Evolutionary conservation across 2,888 invertebrate species (phyloP), one percentile per base, ranked within the genome.

Genomic region (Agrilus cyanescens): DNA sequence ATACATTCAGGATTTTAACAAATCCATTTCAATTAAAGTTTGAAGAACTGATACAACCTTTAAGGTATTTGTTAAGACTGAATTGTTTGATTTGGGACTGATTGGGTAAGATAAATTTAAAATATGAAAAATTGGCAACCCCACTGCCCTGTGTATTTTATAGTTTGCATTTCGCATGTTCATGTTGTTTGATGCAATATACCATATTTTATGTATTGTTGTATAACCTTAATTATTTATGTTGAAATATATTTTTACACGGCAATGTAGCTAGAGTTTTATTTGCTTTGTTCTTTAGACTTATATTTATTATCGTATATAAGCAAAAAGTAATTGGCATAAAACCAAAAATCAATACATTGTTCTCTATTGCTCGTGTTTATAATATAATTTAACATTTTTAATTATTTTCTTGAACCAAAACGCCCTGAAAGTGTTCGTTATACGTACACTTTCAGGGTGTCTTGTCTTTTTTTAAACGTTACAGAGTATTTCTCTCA

Each of bases 161-260:
- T 56, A 56, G 53, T 62, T 61, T 66, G 66, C 65, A 66, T 63
- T 61, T 57, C 56, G 67, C 67, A 67, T 66, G 67, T 65, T 65
- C 59, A 63, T 65, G 66, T 66, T 66, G 64, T 63, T 66, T 64
- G 62, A 66, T 66, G 66, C 66, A 66, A 66, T 67, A 67, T 66
- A 61, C 60, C 60, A 66, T 65, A 66, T 66, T 66, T 65, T 66
- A 66, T 66, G 65, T 67, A 66, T 61, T 67, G 66, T 67, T 67
- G 66, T 67, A 61, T 62, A 61, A 62, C 62, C 58, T 62, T 63
- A 25, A 25, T 25, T 62, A 65, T 65, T 66, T 66, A 66, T 66
- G 66, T 67, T 67, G 61, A 66, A 67, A 67, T 67, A 67, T 67
- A 67, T 67, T 67, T 66, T 67, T 67, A 65, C 66, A 65, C 63